Base-by-base conservation (phyloP, 2,113 vertebrate species). In the Ploceus nigricollis region DNA sequence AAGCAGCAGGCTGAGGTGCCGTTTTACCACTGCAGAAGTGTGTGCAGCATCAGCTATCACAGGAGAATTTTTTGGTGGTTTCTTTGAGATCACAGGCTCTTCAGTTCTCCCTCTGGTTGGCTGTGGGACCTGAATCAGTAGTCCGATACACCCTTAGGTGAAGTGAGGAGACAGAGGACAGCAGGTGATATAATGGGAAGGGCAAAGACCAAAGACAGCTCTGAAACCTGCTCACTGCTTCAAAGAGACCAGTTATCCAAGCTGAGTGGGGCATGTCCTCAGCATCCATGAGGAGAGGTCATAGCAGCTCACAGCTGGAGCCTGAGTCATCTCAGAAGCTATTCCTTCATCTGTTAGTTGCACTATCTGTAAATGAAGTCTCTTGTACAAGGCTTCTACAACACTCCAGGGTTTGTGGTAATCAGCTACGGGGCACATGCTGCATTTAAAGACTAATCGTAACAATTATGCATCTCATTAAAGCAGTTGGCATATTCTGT, bases 161-260 rank as follows among this genome's bases (percentile, higher is more conserved):
- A 89, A 64, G 31, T 8, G 19, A 72, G 27, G 22, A 31, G 6
- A 18, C 3, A 4, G n/a, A 87, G 65, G 28, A 39, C 19, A 50
- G 35, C 3, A 10, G 27, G 12, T 0, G 0, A 57, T 47, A 16
- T 6, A 8, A n/a, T 20, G 15, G 58, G 72, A 94, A 60, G 13
- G 51, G n/a, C 28, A 80, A 63, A 82, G 31, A 71, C 21, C 53
- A 48, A 68, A 85, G 39, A 11, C 22, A 93, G 45, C 28, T 75
- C 61, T 72, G 78, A 91, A 82, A 56, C 7, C 10, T 54, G 37
- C 0, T 18, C 42, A 19, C 11, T 35, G 9, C 12, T 50, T 71
- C 48, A 39, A n/a, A 87, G 37, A 78, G 61, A 68, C 18, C 28
- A 54, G 24, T 44, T 89, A 78, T 21, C 35, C 39, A 28, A 69